Percentiles rank a stretch among this genome's conserved stretches.
These are phyloP conservation scores for Sycobia sp. DNA, from an alignment of 1,140 invertebrate species.

Conservation along the genomic window DNA sequence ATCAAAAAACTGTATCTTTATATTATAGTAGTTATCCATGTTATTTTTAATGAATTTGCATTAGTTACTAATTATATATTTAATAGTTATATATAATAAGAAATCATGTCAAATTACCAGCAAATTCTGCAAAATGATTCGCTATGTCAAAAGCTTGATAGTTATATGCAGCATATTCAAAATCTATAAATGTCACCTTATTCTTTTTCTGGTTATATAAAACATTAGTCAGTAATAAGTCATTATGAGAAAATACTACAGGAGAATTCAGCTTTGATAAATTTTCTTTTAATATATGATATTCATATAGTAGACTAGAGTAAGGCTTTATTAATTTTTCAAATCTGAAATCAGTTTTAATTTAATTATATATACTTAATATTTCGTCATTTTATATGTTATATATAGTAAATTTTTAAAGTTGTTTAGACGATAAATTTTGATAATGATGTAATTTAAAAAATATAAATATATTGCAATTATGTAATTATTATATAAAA, in stretches of 20 bases:
- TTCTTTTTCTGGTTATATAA: conserved; percentile 77
- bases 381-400: too few species aligned
- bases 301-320: conserved; percentile 72
- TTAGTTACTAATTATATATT: too few species aligned
- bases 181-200: conserved; percentile 93
- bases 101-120: conserved; percentile 67
- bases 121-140: conserved; percentile 98
- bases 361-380: too few species aligned
- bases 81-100: too few species aligned
- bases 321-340: conserved; percentile 70
- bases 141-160: conserved; percentile 96
- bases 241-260: conserved; percentile 97
- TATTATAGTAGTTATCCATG: too few species aligned
- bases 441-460: too few species aligned
- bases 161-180: conserved; percentile 94
- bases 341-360: conserved; percentile 66
- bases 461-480: too few species aligned
- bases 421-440: too few species aligned
- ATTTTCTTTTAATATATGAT: conserved; percentile 69
- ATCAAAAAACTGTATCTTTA: not conserved
- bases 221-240: conserved; percentile 93
- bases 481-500: too few species aligned
- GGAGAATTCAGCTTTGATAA: conserved; percentile 73
- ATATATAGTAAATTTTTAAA: too few species aligned
- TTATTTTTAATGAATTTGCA: too few species aligned